Conservation (phyloP, 23 tunicate species). For the Halocynthia aurantium region DNA sequence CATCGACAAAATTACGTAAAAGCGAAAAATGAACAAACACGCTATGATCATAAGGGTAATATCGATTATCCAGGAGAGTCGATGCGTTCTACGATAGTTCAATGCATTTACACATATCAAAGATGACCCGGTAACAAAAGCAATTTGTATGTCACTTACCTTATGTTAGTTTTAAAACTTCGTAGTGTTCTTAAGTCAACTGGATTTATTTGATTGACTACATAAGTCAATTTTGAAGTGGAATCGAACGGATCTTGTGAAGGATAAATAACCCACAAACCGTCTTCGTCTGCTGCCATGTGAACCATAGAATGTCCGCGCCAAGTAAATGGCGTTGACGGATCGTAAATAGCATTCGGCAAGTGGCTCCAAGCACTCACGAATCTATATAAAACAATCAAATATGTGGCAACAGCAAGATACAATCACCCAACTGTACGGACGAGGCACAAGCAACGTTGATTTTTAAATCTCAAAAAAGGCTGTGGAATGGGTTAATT, state of each 20-base stretch:
- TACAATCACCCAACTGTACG: too few relatives aligned
- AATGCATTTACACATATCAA: too few relatives aligned
- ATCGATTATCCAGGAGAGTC: too few relatives aligned
- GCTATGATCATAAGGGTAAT: too few relatives aligned
- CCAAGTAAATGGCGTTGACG: conserved; percentile 71
- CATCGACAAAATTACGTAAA: too few relatives aligned
- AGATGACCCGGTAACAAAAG: too few relatives aligned
- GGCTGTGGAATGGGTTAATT: too few relatives aligned
- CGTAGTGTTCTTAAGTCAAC: conserved; percentile 36
- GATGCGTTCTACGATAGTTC: too few relatives aligned
- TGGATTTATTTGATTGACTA: conserved; percentile 71
- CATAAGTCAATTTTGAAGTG: conserved; percentile 28
- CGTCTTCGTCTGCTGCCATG: conserved; percentile 75
- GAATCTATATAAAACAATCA: conserved; percentile 21
- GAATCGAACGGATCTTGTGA: conserved; percentile 41
- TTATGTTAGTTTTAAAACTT: conserved; percentile 24
- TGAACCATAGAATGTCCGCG: conserved; percentile 76
- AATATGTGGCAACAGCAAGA: too few relatives aligned
- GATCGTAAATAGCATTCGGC: conserved; percentile 63
- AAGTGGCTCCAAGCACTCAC: conserved; percentile 87
- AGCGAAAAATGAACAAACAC: too few relatives aligned
- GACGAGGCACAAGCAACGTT: too few relatives aligned
- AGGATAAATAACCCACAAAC: conserved; percentile 88
- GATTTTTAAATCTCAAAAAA: too few relatives aligned
- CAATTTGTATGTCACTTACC: conserved; percentile 3